Conservation (phyloP, 2,888 invertebrate genomes). For the Brassicogethes aeneus region DNA sequence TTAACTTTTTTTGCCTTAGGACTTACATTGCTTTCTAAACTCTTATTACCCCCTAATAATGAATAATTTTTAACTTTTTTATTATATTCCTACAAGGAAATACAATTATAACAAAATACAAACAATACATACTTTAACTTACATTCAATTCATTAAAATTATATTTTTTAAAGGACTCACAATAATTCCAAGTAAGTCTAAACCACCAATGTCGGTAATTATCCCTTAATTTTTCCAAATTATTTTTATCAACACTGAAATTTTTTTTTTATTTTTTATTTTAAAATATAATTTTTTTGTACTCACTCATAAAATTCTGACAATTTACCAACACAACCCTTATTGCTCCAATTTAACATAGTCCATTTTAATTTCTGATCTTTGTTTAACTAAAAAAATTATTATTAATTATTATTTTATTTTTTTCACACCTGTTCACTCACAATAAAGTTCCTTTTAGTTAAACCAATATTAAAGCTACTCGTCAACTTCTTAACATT, state of each 20-base stretch:
- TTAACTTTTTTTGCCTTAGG: no score
- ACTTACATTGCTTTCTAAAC: no score
- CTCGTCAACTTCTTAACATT: conserved; percentile 24
- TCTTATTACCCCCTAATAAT: no score
- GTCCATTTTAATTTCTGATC: conserved; percentile 33
- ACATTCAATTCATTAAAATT: conserved; percentile 19
- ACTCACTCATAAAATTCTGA: conserved; percentile 26
- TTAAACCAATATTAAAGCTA: conserved; percentile 31
- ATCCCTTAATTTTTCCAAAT: conserved; percentile 25
- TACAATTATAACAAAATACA: no score
- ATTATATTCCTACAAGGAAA: no score
- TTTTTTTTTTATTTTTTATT: no score
- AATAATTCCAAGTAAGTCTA: conserved; percentile 31
- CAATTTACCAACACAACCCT: conserved; percentile 28
- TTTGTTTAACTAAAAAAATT: conserved; percentile 22
- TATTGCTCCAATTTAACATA: conserved; percentile 33
- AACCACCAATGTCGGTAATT: conserved; percentile 32
- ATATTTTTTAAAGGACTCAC: conserved; percentile 25
- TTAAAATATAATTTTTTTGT: no score
- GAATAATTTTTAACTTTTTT: no score
- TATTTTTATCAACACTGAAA: conserved; percentile 28
- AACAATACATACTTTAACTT: no score
- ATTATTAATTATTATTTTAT: conserved; percentile 5
- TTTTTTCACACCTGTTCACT: conserved; percentile 11
- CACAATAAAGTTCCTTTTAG: conserved; percentile 32